Conservation (phyloP, 2,888 invertebrate species). For the Pollenia labialis region DNA sequence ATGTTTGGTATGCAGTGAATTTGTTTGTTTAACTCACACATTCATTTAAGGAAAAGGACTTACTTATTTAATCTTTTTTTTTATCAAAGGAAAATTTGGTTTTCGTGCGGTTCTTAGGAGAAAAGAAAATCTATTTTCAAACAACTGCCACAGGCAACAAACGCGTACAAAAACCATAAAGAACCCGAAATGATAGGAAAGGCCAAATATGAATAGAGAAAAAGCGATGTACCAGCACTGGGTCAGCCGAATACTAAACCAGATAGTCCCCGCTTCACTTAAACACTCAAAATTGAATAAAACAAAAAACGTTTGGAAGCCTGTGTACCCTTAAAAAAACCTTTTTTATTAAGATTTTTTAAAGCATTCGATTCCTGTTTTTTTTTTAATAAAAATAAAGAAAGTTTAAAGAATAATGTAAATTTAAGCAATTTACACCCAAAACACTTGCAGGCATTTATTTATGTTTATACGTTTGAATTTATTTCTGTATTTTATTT, state of each 20-base stretch:
- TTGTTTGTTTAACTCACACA: slow-evolving; percentile 11
- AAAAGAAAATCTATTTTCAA: slow-evolving; percentile 13
- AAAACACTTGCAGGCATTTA: slow-evolving; percentile 64
- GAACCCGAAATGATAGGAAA: slow-evolving; percentile 10
- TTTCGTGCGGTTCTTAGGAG: background rate
- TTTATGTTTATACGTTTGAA: slow-evolving; percentile 58
- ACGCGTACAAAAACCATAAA: slow-evolving; percentile 38
- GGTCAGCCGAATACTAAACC: background rate
- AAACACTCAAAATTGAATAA: background rate
- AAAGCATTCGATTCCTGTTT: background rate
- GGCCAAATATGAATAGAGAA: background rate
- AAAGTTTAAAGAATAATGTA: background rate
- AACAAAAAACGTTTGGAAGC: too few species aligned
- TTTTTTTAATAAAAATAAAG: background rate
- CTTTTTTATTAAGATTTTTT: background rate
- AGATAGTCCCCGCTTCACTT: background rate
- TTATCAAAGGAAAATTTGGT: background rate
- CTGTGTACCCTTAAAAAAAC: too few species aligned
- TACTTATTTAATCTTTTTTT: background rate
- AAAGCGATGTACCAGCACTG: background rate
- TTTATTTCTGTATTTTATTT: slow-evolving; percentile 43
- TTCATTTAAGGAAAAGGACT: background rate
- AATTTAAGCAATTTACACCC: slow-evolving; percentile 60
- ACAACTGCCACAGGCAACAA: slow-evolving; percentile 7
- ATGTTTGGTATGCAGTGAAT: background rate